Percentiles rank a stretch among this genome's conserved stretches.
Evolutionary conservation across 2,888 invertebrate species (phyloP).

Genomic region (Drymonia ruficornis): DNA sequence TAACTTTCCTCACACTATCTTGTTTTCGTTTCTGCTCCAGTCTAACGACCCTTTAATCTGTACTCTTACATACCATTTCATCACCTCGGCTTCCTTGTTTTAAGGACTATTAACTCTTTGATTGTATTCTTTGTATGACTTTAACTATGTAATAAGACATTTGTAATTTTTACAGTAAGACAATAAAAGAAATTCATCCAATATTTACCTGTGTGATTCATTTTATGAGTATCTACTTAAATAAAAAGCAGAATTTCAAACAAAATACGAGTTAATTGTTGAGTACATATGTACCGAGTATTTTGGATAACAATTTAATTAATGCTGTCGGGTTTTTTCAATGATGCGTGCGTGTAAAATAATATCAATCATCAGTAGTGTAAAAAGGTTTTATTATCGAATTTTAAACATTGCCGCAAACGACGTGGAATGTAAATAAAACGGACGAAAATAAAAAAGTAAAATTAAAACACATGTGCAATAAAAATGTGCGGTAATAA

Average conservation of each 20-base stretch:
- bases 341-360: neutral
- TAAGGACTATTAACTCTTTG: conserved; percentile 53
- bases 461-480: conserved; percentile 50
- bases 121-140: conserved; percentile 56
- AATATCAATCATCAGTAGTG: conserved; percentile 20
- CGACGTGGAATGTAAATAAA: conserved; percentile 66
- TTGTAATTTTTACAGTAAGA: conserved; percentile 61
- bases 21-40: conserved; percentile 21
- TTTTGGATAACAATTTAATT: no score
- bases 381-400: conserved; percentile 59
- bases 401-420: conserved; percentile 57
- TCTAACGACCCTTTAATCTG: conserved; percentile 19
- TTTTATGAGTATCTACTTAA: conserved; percentile 9
- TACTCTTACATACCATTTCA: conserved; percentile 57
- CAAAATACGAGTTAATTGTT: no score
- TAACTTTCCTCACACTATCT: conserved; percentile 22
- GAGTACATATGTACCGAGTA: no score
- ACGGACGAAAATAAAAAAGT: conserved; percentile 41
- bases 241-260: no score
- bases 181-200: conserved; percentile 56
- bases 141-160: conserved; percentile 58
- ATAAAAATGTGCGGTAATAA: conserved; percentile 51
- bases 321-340: no score
- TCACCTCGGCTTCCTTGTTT: conserved; percentile 76
- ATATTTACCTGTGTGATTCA: conserved; percentile 5